Evolutionary conservation across 2,797 vertebrate species (phyloP).

Genomic region (Iguana delicatissima): DNA sequence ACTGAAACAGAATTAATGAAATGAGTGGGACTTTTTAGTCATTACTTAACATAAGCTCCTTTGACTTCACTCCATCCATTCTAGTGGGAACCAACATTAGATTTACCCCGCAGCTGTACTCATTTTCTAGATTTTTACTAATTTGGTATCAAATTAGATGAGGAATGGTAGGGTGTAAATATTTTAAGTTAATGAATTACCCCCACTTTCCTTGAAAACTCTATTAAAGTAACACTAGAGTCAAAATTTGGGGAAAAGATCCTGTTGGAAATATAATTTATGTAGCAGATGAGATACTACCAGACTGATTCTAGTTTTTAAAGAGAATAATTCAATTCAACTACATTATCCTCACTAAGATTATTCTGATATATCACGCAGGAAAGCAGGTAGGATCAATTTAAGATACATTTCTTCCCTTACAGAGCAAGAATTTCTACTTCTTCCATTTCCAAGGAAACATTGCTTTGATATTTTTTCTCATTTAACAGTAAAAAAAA

Average conservation of each 20-base stretch:
- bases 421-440: neutral
- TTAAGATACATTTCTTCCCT: neutral
- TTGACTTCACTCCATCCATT: too few relatives aligned
- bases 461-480: neutral
- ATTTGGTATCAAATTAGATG: neutral
- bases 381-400: neutral
- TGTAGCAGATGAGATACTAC: neutral
- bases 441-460: neutral
- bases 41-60: too few relatives aligned
- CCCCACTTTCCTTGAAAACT: neutral
- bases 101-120: neutral
- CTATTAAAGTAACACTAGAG: neutral
- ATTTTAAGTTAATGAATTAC: neutral
- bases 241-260: neutral
- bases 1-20: too few relatives aligned
- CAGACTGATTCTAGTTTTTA: neutral
- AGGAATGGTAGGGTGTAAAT: neutral
- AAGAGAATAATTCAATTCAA: slow-evolving; percentile 1
- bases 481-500: slow-evolving; percentile 16
- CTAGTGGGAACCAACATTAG: too few relatives aligned
- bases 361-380: fast-evolving
- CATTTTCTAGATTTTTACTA: neutral
- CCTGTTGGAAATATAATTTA: neutral
- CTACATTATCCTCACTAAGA: neutral
- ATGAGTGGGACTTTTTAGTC: too few relatives aligned